Base-by-base conservation (phyloP, 2,888 invertebrate genomes). In the Scaeva pyrastri region DNA sequence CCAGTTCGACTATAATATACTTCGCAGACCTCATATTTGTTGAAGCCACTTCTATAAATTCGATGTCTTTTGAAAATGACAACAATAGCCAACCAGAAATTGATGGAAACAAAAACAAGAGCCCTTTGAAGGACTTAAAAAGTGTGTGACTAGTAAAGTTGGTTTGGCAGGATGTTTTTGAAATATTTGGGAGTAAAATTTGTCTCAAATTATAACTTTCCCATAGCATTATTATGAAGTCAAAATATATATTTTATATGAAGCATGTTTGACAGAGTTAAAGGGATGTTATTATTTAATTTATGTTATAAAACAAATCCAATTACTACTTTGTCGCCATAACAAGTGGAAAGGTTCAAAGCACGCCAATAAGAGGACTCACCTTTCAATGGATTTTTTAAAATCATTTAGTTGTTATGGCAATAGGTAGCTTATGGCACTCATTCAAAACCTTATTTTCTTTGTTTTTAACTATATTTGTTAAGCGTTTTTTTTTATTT, bases 11-110 rank as follows among this genome's bases (percentile, higher is more conserved):
- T 19, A 11, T 12, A 21, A 36, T 0, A 14, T 14, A 6, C 1
- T 56, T 31, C 5, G 56, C 16, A 56, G n/a, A 56, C 56, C 56
- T 36, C 16, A 31, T 31, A 56, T 16, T 56, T 56, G 3, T 56
- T 56, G 1, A 11, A 31, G 31, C 31, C 0, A 56, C 10, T 56
- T 31, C 55, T 16, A 26, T 55, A 26, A 55, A 8, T 26, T 2
- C 23, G 12, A 21, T 52, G 23, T 2, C 2, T 26, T 50, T 52
- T n/a, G 26, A 26, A 52, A n/a, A 16, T 21, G 21, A 50, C 5
- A 50, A 11, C 23, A 7, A 26, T 3, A n/a, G 23, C 14, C 6
- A 50, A 50, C 7, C 21, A 31, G 10, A 55, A 55, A 10, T 26
- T 26, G 0, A 12, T 8, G 6, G 11, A 11, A 56, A 16, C 26